Conservation (phyloP, 2,888 invertebrate species). For the Acrobasis consociella region DNA sequence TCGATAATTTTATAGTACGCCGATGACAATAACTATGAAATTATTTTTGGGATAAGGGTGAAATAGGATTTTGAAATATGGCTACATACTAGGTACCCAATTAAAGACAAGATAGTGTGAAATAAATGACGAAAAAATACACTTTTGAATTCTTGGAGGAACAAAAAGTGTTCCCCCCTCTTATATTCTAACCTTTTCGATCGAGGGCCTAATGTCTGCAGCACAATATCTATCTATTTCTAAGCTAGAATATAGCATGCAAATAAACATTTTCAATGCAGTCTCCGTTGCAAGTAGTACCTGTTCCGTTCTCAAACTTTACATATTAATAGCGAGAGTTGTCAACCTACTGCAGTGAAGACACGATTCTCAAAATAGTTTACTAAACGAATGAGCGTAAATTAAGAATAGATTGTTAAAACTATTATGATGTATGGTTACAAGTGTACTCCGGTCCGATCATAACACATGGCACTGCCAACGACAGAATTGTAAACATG, state of each 20-base stretch:
- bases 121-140: too few relatives aligned
- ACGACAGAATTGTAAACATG: slow-evolving; percentile 55
- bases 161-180: too few relatives aligned
- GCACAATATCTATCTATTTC: too few relatives aligned
- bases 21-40: not conserved
- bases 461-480: slow-evolving; percentile 53
- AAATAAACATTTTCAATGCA: not conserved
- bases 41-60: too few relatives aligned
- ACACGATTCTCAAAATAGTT: not conserved
- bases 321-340: not conserved
- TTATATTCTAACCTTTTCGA: too few relatives aligned
- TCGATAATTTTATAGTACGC: slow-evolving; percentile 12
- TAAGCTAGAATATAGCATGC: not conserved
- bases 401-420: not conserved
- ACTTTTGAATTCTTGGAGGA: too few relatives aligned
- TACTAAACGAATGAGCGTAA: slow-evolving; percentile 1
- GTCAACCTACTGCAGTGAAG: not conserved
- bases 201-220: too few relatives aligned
- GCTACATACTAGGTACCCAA: too few relatives aligned
- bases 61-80: too few relatives aligned
- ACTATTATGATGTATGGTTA: slow-evolving; percentile 42
- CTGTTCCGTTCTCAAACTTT: not conserved
- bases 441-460: slow-evolving; percentile 38
- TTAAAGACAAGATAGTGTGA: too few relatives aligned
- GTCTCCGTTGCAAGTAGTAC: not conserved